A percentile compares a stretch with the other conserved stretches of the same genome.
Evolutionary conservation across 2,888 invertebrate species (phyloP).

Genomic region (Pristionchus exspectatus): DNA sequence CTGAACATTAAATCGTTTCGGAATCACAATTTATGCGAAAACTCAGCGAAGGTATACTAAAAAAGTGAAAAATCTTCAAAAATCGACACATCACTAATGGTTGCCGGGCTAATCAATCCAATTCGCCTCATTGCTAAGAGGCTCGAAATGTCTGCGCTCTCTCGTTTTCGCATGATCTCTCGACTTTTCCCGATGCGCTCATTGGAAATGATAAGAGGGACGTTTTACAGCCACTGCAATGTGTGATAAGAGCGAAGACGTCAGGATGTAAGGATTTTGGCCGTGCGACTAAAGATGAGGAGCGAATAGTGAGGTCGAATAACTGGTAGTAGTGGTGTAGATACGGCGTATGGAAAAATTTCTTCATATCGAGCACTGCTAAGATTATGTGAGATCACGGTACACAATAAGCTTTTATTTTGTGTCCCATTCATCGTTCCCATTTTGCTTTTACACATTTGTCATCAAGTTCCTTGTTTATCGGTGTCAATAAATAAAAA

Average conservation of each 20-base stretch:
- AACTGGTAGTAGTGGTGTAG: not conserved
- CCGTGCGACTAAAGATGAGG: not conserved
- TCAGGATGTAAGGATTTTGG: conserved; percentile 23
- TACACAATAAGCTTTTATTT: not conserved
- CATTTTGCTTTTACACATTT: not conserved
- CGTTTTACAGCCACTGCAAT: conserved; percentile 44
- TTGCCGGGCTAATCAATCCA: conserved; percentile 17
- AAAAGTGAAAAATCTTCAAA: not conserved
- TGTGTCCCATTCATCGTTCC: not conserved
- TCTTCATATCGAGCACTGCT: too few relatives aligned
- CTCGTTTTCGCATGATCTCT: conserved; percentile 15
- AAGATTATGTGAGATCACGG: too few relatives aligned
- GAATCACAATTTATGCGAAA: not conserved
- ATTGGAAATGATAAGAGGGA: not conserved
- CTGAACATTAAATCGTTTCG: not conserved
- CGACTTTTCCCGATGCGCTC: not conserved
- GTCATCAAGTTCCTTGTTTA: not conserved
- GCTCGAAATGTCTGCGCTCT: conserved; percentile 1
- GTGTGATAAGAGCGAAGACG: not conserved
- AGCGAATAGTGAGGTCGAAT: not conserved
- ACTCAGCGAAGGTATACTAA: not conserved
- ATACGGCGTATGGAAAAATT: too few relatives aligned
- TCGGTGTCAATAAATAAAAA: too few relatives aligned
- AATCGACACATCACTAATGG: not conserved
- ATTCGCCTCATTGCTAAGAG: not conserved